Evolutionary conservation across 2,797 vertebrate species (phyloP).

Genomic region (Eurystomus glaucurus): DNA sequence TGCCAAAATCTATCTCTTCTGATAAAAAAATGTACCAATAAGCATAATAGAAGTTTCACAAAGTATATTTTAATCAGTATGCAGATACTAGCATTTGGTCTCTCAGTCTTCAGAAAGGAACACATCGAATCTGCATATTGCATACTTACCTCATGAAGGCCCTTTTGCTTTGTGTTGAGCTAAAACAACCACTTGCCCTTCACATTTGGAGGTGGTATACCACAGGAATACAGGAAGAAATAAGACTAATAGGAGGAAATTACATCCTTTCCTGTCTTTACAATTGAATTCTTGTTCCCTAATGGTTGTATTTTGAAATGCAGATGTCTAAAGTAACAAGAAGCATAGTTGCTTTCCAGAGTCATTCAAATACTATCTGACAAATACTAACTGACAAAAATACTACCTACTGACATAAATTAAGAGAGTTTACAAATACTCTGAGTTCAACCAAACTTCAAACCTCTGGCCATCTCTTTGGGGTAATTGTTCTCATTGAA

Average conservation of each 20-base stretch:
- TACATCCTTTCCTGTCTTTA: accelerated
- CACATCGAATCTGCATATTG: accelerated
- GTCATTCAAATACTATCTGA: not conserved
- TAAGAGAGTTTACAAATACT: not conserved
- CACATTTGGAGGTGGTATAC: accelerated
- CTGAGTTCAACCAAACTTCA: not conserved
- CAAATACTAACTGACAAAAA: not conserved
- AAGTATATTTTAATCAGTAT: accelerated
- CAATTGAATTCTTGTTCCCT: not conserved
- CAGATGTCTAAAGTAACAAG: not conserved
- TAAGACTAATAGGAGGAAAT: accelerated
- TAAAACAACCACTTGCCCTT: not conserved
- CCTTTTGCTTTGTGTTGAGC: not conserved
- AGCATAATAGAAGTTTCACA: not conserved
- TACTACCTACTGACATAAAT: not conserved
- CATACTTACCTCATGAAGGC: accelerated
- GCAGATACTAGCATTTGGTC: not conserved
- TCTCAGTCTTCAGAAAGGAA: not conserved
- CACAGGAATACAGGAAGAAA: not conserved
- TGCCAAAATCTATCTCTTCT: not conserved
- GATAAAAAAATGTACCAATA: accelerated
- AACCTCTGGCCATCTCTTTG: not conserved
- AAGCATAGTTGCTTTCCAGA: not conserved
- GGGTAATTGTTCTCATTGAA: not conserved
- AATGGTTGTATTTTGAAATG: not conserved